These are phyloP conservation scores for Melieria crassipennis DNA, from an alignment of 2,888 invertebrate species.

Conservation along the genomic window DNA sequence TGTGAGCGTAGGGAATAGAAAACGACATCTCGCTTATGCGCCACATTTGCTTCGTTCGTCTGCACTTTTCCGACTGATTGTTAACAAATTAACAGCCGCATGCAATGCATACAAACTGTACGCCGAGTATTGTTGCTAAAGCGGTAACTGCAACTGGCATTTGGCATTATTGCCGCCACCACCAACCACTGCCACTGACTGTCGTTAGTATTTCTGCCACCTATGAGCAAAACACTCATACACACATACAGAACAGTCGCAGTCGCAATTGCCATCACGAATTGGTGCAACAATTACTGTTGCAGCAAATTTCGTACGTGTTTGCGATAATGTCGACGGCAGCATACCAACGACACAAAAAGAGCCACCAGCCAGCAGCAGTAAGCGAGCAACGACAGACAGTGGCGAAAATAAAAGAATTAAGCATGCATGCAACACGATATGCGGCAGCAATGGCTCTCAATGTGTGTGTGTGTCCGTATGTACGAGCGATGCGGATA, in stretches of 20 bases:
- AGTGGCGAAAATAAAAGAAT: background rate
- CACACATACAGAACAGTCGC: background rate
- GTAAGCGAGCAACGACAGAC: background rate
- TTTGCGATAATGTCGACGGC: conserved; percentile 36
- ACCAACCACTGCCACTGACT: no score
- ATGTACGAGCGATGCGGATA: background rate
- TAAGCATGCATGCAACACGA: background rate
- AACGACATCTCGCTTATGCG: no score
- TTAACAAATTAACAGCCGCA: conserved; percentile 23
- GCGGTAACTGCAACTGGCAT: background rate
- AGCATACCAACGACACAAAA: conserved; percentile 5
- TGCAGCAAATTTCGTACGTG: conserved; percentile 40
- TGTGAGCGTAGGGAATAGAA: no score
- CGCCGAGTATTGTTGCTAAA: background rate
- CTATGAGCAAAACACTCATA: background rate
- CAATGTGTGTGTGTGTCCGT: background rate
- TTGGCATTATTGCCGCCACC: background rate
- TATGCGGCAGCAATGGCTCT: background rate
- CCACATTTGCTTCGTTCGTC: no score
- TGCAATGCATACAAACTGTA: background rate
- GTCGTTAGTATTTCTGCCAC: no score
- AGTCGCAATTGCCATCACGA: conserved; percentile 32
- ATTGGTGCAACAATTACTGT: conserved; percentile 40
- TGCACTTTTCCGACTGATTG: background rate
- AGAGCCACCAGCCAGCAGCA: background rate